These are phyloP conservation scores for Rhabdomys dilectus DNA, from an alignment of 2,113 vertebrate species.

Conservation along the genomic window DNA sequence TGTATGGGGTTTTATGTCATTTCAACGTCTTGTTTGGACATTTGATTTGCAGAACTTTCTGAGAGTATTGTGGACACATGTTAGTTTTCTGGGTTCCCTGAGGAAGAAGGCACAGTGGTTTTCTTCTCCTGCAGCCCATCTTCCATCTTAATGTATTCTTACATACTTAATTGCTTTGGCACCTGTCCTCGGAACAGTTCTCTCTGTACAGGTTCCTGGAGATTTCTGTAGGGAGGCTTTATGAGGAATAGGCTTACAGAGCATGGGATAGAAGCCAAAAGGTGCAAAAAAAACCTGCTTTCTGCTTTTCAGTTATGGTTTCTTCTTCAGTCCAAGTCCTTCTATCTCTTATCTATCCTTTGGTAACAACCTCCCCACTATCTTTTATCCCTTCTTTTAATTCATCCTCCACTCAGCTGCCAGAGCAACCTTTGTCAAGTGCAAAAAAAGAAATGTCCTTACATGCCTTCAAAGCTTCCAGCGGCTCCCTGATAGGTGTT, in stretches of 20 bases:
- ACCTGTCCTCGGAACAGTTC: not conserved
- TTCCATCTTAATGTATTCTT: slow-evolving; percentile 54
- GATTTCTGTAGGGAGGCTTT: not conserved
- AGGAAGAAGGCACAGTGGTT: slow-evolving; percentile 4
- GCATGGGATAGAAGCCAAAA: not conserved
- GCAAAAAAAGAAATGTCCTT: not conserved
- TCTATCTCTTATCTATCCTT: not conserved
- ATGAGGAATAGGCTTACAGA: not conserved
- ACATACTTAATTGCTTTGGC: slow-evolving; percentile 61
- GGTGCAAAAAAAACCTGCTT: not conserved
- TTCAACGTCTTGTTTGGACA: slow-evolving; percentile 39
- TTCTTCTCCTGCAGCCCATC: not conserved
- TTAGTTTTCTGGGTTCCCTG: not conserved
- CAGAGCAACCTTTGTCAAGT: not conserved
- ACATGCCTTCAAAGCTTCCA: not conserved
- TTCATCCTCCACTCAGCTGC: not conserved
- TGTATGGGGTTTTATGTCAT: not conserved
- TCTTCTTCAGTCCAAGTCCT: not conserved
- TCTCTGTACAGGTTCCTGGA: slow-evolving; percentile 11
- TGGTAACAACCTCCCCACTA: not conserved
- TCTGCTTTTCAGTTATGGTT: not conserved
- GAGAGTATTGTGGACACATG: not conserved
- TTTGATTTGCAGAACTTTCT: slow-evolving; percentile 38
- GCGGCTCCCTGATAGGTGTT: not conserved
- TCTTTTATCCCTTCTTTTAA: not conserved